Percentiles rank a stretch among this genome's conserved stretches.
phyloP scores from a whole-genome alignment of 2,797 vertebrate genomes.

The Sebastes hopkinsi region DNA sequence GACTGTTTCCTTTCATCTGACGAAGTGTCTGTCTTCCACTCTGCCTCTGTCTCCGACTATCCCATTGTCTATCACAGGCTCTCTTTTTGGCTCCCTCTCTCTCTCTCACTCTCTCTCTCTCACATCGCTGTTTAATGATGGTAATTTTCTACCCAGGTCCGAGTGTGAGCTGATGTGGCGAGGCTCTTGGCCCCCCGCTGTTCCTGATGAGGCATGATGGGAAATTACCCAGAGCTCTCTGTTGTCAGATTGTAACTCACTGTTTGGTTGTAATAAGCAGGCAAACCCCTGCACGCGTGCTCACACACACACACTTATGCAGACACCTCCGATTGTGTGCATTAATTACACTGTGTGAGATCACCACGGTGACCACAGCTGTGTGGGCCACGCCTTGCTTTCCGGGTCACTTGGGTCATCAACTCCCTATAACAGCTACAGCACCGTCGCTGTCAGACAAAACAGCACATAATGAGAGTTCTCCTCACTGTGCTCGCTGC shows the following conservation, averaged over 20 bases:
- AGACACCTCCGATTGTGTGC: constrained; percentile 88
- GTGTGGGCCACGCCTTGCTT: constrained; percentile 89
- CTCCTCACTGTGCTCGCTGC: constrained; percentile 45
- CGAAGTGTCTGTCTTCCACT: constrained; percentile 31
- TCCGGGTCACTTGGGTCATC: constrained; percentile 84
- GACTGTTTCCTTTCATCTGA: constrained; percentile 26
- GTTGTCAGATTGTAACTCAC: constrained; percentile 94
- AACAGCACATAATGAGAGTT: constrained; percentile 73
- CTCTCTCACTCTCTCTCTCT: constrained; percentile 33
- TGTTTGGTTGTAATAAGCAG: constrained; percentile 99
- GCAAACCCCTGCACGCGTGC: constrained; percentile 83
- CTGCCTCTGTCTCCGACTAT: constrained; percentile 34
- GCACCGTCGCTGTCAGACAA: constrained; percentile 66
- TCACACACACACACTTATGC: constrained; percentile 64
- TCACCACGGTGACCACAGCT: constrained; percentile 97
- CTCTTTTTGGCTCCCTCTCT: constrained; percentile 56
- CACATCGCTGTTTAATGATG: constrained; percentile 88
- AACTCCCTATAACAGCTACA: constrained; percentile 62
- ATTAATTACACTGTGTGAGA: constrained; percentile 99
- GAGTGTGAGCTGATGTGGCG: constrained; percentile 99
- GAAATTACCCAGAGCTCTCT: constrained; percentile 97
- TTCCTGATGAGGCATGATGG: constrained; percentile 99
- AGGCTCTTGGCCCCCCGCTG: constrained; percentile 94
- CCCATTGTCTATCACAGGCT: constrained; percentile 62
- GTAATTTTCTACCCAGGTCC: constrained; percentile 99